A percentile compares a stretch with the other conserved stretches of the same genome.
Evolutionary conservation across 2,113 vertebrate genomes (phyloP).

Genomic region (Seriola dumerili): DNA sequence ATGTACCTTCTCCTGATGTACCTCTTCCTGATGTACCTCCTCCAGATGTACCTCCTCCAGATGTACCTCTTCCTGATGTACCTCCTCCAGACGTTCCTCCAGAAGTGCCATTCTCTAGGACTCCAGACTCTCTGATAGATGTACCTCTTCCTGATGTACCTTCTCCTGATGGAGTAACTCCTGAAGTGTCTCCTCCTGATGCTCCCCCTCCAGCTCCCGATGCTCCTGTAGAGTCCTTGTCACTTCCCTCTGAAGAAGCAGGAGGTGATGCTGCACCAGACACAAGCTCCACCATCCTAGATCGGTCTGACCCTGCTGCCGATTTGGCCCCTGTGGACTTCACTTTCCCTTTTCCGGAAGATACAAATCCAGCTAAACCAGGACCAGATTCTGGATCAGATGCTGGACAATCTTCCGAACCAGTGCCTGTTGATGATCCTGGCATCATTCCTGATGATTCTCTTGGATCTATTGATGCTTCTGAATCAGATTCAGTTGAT

Average conservation of each 20-base stretch:
- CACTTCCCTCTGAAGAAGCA: conserved; percentile 24
- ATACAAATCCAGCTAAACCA: conserved; percentile 13
- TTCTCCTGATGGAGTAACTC: background rate
- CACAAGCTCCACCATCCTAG: background rate
- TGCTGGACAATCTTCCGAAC: background rate
- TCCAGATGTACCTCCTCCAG: background rate
- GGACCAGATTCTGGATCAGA: conserved; percentile 11
- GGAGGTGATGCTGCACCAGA: conserved; percentile 22
- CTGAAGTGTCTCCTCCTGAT: conserved; percentile 26
- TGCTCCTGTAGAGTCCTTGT: conserved; percentile 20
- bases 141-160: conserved; percentile 9
- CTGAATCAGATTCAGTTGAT: conserved; percentile 21
- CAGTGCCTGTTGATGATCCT: conserved; percentile 5
- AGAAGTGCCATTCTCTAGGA: background rate
- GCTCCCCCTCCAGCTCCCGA: conserved; percentile 3
- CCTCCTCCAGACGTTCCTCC: background rate
- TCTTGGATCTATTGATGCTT: background rate
- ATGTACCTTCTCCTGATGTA: background rate
- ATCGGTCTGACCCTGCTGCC: conserved; percentile 16
- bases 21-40: background rate
- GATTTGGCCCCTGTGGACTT: conserved; percentile 64
- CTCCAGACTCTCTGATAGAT: conserved; percentile 7
- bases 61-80: background rate
- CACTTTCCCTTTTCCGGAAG: conserved; percentile 47
- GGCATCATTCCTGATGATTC: conserved; percentile 16